Conservation (phyloP, 2,797 vertebrate genomes). For the Xenentodon cancila region DNA sequence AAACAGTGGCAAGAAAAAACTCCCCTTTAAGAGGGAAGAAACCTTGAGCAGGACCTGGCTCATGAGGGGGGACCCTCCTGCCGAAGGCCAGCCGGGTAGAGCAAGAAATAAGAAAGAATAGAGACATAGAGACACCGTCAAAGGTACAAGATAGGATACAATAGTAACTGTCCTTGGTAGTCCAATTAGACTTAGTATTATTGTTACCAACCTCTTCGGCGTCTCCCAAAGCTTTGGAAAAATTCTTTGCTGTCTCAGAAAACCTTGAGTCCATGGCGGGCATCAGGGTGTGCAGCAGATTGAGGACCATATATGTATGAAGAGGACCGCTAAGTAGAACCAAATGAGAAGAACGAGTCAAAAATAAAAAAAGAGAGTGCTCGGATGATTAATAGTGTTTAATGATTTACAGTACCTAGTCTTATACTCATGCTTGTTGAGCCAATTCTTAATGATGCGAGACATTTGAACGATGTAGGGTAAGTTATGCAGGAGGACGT, state of each 20-base stretch:
- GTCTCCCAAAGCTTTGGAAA: constrained; percentile 60
- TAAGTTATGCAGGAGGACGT: constrained; percentile 87
- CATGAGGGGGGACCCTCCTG: too few relatives aligned
- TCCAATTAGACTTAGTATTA: too few relatives aligned
- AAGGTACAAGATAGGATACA: too few relatives aligned
- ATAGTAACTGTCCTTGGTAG: too few relatives aligned
- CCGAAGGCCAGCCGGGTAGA: too few relatives aligned
- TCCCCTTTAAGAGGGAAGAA: too few relatives aligned
- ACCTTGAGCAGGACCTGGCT: too few relatives aligned
- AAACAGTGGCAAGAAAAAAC: too few relatives aligned
- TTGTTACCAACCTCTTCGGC: constrained; percentile 60
- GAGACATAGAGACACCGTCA: too few relatives aligned
- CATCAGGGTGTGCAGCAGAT: constrained; percentile 80
- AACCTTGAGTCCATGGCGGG: constrained; percentile 83
- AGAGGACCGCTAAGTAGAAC: constrained; percentile 66
- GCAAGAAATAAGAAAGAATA: too few relatives aligned
- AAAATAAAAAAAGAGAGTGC: background rate
- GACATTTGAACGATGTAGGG: constrained; percentile 91
- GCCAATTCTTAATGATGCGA: constrained; percentile 71
- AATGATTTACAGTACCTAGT: constrained; percentile 64
- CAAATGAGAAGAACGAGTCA: constrained; percentile 16
- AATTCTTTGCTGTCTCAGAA: constrained; percentile 61
- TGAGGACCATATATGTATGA: constrained; percentile 82
- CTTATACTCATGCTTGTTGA: constrained; percentile 51
- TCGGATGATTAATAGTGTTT: background rate